Conservation (phyloP, 2,113 vertebrate species). For the Elephantulus edwardii region DNA sequence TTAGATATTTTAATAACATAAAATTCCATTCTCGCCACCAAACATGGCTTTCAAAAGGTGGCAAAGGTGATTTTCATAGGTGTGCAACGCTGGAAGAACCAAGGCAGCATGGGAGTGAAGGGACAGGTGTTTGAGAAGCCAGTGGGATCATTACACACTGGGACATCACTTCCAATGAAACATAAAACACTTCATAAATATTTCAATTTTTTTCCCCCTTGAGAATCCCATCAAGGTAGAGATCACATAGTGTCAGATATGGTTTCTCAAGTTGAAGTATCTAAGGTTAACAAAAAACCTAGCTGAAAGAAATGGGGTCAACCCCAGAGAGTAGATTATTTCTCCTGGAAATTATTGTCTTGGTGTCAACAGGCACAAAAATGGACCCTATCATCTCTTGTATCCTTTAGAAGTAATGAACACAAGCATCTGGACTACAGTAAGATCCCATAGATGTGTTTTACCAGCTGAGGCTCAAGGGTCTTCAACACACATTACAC, state of each 20-base stretch:
- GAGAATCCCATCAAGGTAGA: background rate
- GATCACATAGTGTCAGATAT: conserved; percentile 28
- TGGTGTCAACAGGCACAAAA: background rate
- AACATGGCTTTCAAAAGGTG: background rate
- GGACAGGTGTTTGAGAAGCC: background rate
- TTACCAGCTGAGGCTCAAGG: background rate
- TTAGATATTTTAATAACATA: background rate
- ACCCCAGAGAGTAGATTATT: background rate
- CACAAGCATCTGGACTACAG: background rate
- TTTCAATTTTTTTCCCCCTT: conserved; percentile 17
- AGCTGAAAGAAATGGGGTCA: background rate
- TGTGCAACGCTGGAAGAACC: background rate
- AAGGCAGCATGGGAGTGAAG: background rate
- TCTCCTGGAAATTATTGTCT: background rate
- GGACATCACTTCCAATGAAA: conserved; percentile 11
- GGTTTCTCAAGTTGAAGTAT: background rate
- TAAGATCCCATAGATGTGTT: background rate
- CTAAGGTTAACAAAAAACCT: background rate
- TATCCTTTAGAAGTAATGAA: background rate
- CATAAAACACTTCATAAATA: conserved; percentile 38
- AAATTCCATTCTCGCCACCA: background rate
- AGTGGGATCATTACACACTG: background rate
- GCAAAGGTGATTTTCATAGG: background rate
- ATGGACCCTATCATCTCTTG: background rate
- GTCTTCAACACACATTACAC: rapidly evolving